These are phyloP conservation scores for Neocrepidodera transversa DNA, from an alignment of 2,888 invertebrate genomes.

Conservation along the genomic window DNA sequence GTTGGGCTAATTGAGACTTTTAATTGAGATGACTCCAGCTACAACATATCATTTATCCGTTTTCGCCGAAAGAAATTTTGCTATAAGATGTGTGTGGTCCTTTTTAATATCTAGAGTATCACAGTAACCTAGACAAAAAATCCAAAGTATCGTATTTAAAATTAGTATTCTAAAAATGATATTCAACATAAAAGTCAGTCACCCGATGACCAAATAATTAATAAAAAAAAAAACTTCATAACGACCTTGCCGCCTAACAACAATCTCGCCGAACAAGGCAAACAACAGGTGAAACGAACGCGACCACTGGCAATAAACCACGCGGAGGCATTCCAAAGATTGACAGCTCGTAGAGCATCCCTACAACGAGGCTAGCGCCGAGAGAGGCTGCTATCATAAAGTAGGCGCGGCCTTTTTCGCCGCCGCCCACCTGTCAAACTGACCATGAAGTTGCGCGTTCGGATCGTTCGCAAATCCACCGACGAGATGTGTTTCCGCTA, in stretches of 20 bases:
- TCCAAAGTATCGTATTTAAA: too few species aligned
- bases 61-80: too few species aligned
- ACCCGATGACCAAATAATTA: not conserved
- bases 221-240: not conserved
- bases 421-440: conserved; percentile 60
- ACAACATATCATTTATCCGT: too few species aligned
- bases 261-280: conserved; percentile 19
- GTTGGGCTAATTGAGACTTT: too few species aligned
- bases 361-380: conserved; percentile 54
- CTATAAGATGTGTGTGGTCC: too few species aligned
- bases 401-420: conserved; percentile 49
- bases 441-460: conserved; percentile 59
- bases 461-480: conserved; percentile 45
- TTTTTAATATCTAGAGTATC: too few species aligned
- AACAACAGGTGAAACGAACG: conserved; percentile 45
- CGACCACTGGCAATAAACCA: conserved; percentile 46
- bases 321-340: conserved; percentile 45
- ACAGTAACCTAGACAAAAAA: too few species aligned
- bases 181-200: not conserved
- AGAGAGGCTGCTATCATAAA: conserved; percentile 54
- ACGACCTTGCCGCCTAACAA: conserved; percentile 9
- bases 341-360: conserved; percentile 43
- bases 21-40: too few species aligned
- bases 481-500: conserved; percentile 54
- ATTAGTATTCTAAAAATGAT: not conserved